These are phyloP conservation scores for Montipora efflorescens DNA, from an alignment of 64 coral and sea anemone genomes.

Conservation along the genomic window DNA sequence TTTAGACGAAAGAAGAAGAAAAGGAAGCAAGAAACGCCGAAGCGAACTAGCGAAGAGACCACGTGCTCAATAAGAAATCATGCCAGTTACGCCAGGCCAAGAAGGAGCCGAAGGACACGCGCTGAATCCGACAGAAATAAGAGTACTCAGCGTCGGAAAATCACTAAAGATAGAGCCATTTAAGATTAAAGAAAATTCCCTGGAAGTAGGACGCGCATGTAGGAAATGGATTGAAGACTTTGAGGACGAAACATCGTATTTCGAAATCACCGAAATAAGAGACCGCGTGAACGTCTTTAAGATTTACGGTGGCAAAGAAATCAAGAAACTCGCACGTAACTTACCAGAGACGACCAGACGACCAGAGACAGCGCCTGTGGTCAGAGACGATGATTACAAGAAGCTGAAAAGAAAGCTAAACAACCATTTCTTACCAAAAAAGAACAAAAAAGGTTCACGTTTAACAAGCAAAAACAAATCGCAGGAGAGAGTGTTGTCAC, in stretches of 20 bases:
- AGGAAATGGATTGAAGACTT: too few species aligned
- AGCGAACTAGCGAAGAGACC: background rate
- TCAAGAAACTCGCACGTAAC: slow-evolving; percentile 14
- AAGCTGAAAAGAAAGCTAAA: too few species aligned
- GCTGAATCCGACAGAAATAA: background rate
- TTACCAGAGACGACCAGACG: slow-evolving; percentile 19
- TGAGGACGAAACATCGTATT: too few species aligned
- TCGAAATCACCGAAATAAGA: too few species aligned
- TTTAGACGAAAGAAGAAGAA: background rate
- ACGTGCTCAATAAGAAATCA: slow-evolving; percentile 2
- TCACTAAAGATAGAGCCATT: slow-evolving; percentile 66
- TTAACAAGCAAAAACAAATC: too few species aligned
- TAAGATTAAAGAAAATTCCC: slow-evolving; percentile 45
- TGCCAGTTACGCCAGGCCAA: background rate
- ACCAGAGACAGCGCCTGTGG: background rate
- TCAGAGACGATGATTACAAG: too few species aligned
- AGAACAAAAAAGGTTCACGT: too few species aligned
- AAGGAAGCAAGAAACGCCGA: too few species aligned
- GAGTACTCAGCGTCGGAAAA: background rate
- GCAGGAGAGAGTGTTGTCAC: slow-evolving; percentile 42
- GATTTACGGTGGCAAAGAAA: too few species aligned
- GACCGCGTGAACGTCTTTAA: too few species aligned
- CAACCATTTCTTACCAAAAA: too few species aligned
- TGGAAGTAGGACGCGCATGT: slow-evolving; percentile 8
- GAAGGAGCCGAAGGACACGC: background rate